Percentiles rank a stretch among this genome's conserved stretches.
Conservation (phyloP, 2,888 invertebrate genomes). For the Emesis furor region DNA sequence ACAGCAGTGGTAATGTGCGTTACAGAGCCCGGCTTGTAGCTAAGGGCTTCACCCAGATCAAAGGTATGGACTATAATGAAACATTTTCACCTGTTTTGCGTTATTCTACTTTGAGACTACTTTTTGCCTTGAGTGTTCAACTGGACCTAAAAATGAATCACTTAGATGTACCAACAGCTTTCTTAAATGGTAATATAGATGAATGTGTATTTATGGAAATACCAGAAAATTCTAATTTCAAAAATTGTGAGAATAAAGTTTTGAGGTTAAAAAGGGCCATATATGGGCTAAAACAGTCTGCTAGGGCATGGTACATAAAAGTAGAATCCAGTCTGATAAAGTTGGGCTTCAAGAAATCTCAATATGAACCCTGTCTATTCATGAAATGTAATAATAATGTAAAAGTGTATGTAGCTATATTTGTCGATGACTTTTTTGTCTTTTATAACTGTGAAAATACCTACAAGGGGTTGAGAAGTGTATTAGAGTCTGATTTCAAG, state of each 20-base stretch:
- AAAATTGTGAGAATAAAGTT: not conserved
- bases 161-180: constrained; percentile 29
- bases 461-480: not conserved
- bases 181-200: constrained; percentile 51
- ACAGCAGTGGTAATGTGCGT: constrained; percentile 40
- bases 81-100: constrained; percentile 52
- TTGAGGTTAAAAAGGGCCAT: no score
- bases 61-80: constrained; percentile 26
- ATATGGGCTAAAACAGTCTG: no score
- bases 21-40: constrained; percentile 70
- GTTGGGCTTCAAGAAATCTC: no score
- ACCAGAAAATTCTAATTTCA: constrained; percentile 26
- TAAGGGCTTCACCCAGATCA: constrained; percentile 19
- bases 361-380: no score
- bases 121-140: constrained; percentile 49
- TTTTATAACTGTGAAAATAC: not conserved
- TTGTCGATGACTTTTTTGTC: not conserved
- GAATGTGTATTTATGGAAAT: constrained; percentile 5
- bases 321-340: no score
- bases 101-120: constrained; percentile 61
- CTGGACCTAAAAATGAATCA: constrained; percentile 8
- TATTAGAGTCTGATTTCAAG: not conserved
- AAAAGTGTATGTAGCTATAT: not conserved
- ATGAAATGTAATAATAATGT: no score
- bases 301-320: not conserved